Evolutionary conservation across 2,797 vertebrate genomes (phyloP).

Genomic region (Brachyalestes nurse): DNA sequence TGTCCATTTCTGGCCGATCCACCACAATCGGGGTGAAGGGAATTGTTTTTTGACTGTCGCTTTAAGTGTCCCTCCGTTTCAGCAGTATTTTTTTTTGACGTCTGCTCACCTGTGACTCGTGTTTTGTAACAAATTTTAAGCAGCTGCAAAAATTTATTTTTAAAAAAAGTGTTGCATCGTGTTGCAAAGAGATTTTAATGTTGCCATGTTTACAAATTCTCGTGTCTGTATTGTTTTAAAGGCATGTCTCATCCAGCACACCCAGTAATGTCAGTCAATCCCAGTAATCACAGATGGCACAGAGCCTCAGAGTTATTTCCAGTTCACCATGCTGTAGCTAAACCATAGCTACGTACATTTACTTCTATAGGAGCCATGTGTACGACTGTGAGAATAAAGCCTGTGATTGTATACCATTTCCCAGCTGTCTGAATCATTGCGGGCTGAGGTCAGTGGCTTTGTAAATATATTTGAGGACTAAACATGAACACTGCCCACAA

Average conservation of each 20-base stretch:
- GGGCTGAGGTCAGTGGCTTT: too few relatives aligned
- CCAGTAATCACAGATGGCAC: neutral
- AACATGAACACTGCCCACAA: too few relatives aligned
- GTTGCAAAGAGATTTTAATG: neutral
- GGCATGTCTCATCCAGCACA: neutral
- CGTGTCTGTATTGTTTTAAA: neutral
- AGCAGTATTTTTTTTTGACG: neutral
- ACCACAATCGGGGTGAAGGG: neutral
- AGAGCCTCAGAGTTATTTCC: neutral
- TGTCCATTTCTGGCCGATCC: neutral
- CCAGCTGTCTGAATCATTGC: neutral
- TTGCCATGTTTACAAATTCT: neutral
- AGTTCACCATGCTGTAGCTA: neutral
- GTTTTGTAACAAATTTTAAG: neutral
- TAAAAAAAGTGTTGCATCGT: neutral
- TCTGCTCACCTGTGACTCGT: neutral
- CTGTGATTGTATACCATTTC: neutral
- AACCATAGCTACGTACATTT: neutral
- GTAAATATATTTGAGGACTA: too few relatives aligned
- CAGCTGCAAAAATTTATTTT: neutral
- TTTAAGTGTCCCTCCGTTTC: neutral
- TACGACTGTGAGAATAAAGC: constrained; percentile 25
- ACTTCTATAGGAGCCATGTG: neutral
- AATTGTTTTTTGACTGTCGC: neutral
- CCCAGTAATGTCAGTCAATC: neutral